Base-by-base conservation (phyloP, 2,113 vertebrate genomes). In the Heterocephalus glaber region DNA sequence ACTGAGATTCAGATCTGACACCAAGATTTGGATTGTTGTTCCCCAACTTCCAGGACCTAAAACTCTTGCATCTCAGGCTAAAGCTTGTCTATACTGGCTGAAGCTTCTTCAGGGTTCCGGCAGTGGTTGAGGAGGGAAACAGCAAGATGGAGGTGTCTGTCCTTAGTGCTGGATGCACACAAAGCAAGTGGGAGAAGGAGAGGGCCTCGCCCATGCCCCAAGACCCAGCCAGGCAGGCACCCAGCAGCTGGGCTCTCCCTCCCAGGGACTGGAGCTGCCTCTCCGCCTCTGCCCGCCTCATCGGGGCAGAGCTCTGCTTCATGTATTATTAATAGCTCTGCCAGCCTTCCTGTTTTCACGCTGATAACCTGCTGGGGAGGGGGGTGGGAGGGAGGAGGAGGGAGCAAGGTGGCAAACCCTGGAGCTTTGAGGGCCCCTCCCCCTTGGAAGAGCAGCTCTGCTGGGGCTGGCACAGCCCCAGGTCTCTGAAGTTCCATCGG, bases 331-430 rank as follows among this genome's bases (percentile, higher is more conserved):
- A 98, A 98, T 98, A 97, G 98, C 97, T 96, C 97, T 95, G 96
- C 98, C 98, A 97, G 98, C 97, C 97, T 98, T 98, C 98, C 98
- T 99, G 98, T 98, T 98, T 98, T 99, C 98, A 98, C 97, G 98
- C 98, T 98, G 98, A 99, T 99, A 99, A 99, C 98, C 98, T 97
- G 70, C 98, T 0, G 84, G 97, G 98, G 98, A 97, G 98, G 97
- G 52, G 81, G 0, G 84, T 93, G 96, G 97, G 68, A 72, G 97
- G 98, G 30, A 35, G 76, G 97, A 97, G 98, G 98, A 97, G 96
- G 98, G 98, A 98, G 95, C 98, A 98, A 98, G 98, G 98, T 98
- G 98, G 98, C 97, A 98, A 98, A 97, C 97, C 97, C 97, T 89
- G 35, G 96, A 96, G 98, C 97, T 97, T 54, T 88, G 85, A 95